Percentiles rank a stretch among this genome's conserved stretches.
Evolutionary conservation across 2,113 vertebrate genomes (phyloP).

Genomic region (Prolemur simus): DNA sequence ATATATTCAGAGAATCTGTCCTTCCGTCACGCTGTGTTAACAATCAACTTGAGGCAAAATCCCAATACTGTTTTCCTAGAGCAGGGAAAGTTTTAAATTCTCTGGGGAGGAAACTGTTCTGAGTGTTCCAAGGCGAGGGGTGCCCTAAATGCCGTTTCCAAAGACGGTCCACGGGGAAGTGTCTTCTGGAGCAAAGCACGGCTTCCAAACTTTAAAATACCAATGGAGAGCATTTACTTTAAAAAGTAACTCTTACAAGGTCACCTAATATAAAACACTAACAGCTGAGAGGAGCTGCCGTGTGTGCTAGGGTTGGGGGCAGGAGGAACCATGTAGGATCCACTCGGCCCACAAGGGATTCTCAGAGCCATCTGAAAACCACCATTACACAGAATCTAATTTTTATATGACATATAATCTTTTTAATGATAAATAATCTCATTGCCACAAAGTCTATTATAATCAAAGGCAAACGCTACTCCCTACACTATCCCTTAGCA

Average conservation of each 20-base stretch:
- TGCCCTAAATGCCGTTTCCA: background rate
- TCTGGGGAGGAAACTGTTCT: background rate
- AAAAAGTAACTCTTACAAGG: background rate
- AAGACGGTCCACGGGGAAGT: no score
- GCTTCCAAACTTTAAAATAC: conserved; percentile 22
- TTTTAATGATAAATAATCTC: background rate
- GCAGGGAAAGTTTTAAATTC: background rate
- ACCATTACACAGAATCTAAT: background rate
- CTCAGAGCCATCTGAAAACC: background rate
- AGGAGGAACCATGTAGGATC: background rate
- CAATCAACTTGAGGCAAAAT: conserved; percentile 41
- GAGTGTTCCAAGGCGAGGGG: background rate
- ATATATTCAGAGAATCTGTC: conserved; percentile 53
- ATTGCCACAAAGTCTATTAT: background rate
- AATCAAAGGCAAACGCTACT: background rate
- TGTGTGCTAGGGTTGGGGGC: fast-evolving
- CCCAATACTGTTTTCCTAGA: conserved; percentile 32
- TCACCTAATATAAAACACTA: background rate
- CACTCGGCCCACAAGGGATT: background rate
- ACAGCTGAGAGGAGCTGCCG: background rate
- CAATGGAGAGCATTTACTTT: background rate
- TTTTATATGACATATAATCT: background rate
- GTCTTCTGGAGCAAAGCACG: background rate
- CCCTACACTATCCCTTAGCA: background rate
- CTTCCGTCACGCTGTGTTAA: background rate